phyloP scores from a whole-genome alignment of 64 coral and sea anemone species.

The Dendronephthya gigantea region DNA sequence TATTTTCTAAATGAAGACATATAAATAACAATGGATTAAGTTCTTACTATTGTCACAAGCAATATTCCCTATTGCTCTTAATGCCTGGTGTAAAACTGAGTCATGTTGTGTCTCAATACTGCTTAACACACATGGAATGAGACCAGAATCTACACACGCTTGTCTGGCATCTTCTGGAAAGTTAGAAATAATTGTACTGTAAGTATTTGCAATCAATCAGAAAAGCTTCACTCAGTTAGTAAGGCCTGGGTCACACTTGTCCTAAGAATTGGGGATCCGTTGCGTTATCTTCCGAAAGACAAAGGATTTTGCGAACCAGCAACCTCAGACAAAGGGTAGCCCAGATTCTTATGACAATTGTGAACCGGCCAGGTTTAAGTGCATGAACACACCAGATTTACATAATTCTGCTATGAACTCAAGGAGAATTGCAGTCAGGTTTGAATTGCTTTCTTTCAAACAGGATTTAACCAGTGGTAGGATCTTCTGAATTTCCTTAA shows the following conservation, averaged over 20 bases:
- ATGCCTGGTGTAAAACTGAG: background rate
- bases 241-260: too few relatives aligned
- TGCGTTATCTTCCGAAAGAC: too few relatives aligned
- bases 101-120: background rate
- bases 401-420: background rate
- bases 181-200: background rate
- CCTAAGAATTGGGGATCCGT: too few relatives aligned
- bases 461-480: background rate
- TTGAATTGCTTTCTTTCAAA: background rate
- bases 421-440: background rate
- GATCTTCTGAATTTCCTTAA: background rate
- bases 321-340: too few relatives aligned
- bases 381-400: background rate
- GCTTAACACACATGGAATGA: background rate
- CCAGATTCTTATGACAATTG: too few relatives aligned
- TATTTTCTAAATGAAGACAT: background rate
- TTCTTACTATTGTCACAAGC: constrained; percentile 2
- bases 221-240: too few relatives aligned
- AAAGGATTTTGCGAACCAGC: too few relatives aligned
- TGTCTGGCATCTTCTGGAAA: background rate
- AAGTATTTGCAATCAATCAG: too few relatives aligned
- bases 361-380: too few relatives aligned
- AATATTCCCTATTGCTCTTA: background rate
- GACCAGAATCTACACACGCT: background rate
- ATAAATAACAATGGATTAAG: background rate